Evolutionary conservation across 1,140 invertebrate species (phyloP), one percentile per base, ranked within the genome.

Genomic region (Eumeta japonica): DNA sequence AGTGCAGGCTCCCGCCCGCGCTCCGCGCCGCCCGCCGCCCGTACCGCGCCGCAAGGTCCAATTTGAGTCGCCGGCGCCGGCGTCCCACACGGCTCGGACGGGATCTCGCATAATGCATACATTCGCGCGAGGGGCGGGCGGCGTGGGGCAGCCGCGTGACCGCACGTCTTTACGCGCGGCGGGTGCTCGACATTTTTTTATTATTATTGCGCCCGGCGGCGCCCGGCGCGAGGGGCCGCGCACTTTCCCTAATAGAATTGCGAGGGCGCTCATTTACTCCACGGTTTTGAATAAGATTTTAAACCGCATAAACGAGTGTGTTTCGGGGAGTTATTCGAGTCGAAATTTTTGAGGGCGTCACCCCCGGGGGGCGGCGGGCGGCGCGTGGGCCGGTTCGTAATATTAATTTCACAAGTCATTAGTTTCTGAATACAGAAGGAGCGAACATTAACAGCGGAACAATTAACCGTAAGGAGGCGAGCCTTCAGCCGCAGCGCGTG

Each of bases 31-130:
- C 36, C 48, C 52, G 54, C 51, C 35, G 11, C 29, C 14, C 2
- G 9, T 15, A 31, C 14, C 29, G n/a, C n/a, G 10, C 14, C 3
- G 10, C 2, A 13, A 2, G 2, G 12, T 12, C n/a, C 12, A 3
- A 14, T 12, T 31, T 14, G n/a, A 13, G 29, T 31, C 12, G 11
- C 14, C 12, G 10, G 29, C 16, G 29, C 10, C 3, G 3, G 10
- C 38, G 28, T 38, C n/a, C n/a, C 18, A 16, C 31, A 12, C 32
- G n/a, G 16, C 32, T n/a, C n/a, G n/a, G n/a, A n/a, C n/a, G 62
- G 64, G 67, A 72, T 72, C 68, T 72, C 67, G 67, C 67, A 72
- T 72, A 72, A 72, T 68, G 67, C 67, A 68, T 72, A 68, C 66
- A 72, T 72, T 67, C 61, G 52, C 43, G 48, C 43, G 48, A 41